Evolutionary conservation across 2,113 vertebrate genomes (phyloP).

Genomic region (Phylloscopus trochiloides): DNA sequence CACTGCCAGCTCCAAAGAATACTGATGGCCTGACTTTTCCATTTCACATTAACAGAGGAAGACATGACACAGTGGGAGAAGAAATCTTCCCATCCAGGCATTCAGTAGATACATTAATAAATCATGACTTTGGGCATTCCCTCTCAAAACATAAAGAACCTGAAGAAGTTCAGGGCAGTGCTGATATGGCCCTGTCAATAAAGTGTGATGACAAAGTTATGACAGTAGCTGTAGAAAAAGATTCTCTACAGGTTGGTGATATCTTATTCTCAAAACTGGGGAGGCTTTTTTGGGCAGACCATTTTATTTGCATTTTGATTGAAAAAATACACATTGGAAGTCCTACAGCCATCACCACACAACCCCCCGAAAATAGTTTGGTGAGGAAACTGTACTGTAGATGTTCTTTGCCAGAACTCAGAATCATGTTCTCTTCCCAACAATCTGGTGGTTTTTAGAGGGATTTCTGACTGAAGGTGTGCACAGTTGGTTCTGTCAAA

Average conservation of each 20-base stretch:
- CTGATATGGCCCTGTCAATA: constrained; percentile 78
- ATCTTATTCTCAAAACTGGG: not conserved
- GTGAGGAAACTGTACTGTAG: not conserved
- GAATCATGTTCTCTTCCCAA: not conserved
- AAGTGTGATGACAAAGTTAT: constrained; percentile 85
- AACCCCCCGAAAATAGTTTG: not conserved
- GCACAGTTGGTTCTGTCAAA: not conserved
- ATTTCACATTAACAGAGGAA: constrained; percentile 76
- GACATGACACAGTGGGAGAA: constrained; percentile 34
- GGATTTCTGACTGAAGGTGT: not conserved
- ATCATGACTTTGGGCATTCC: constrained; percentile 47
- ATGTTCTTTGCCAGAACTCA: not conserved
- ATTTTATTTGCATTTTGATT: not conserved
- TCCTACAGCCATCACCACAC: not conserved
- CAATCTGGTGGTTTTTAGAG: not conserved
- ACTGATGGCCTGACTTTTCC: constrained; percentile 69
- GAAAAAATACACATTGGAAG: not conserved
- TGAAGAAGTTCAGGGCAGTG: constrained; percentile 77
- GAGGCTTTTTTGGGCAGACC: not conserved
- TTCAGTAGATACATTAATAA: constrained; percentile 50
- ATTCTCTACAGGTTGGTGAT: constrained; percentile 85
- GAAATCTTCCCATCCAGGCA: constrained; percentile 44
- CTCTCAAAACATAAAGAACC: constrained; percentile 69
- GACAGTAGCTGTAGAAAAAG: constrained; percentile 87
- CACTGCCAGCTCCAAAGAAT: constrained; percentile 43